Percentiles rank a stretch among this genome's conserved stretches.
Evolutionary conservation across 2,797 vertebrate genomes (phyloP).

Genomic region (Cyprinella venusta): DNA sequence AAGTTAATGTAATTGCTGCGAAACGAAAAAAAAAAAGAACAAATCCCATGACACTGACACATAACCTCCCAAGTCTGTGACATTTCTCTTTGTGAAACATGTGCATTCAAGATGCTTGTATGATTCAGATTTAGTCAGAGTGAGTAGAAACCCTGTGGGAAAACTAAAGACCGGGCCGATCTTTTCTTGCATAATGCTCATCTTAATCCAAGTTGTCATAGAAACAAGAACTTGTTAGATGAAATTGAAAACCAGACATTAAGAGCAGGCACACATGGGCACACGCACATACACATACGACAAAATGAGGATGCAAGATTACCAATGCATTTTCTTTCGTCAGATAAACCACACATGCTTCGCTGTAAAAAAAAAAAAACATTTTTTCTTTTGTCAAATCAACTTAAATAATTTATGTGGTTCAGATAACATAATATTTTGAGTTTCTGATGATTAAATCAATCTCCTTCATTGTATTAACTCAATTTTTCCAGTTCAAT

Average conservation of each 20-base stretch:
- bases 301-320: slow-evolving; percentile 11
- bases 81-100: slow-evolving; percentile 12
- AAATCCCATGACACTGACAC: background rate
- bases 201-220: slow-evolving; percentile 44
- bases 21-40: background rate
- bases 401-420: too few relatives aligned
- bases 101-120: slow-evolving; percentile 22
- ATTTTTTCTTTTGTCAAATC: too few relatives aligned
- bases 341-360: background rate
- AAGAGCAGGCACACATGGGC: slow-evolving; percentile 6
- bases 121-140: slow-evolving; percentile 23
- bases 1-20: background rate
- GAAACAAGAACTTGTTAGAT: slow-evolving; percentile 45
- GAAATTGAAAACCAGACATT: slow-evolving; percentile 20
- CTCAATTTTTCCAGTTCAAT: too few relatives aligned
- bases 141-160: background rate
- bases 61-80: background rate
- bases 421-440: too few relatives aligned
- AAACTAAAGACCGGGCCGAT: slow-evolving; percentile 2
- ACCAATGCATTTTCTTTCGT: background rate
- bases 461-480: too few relatives aligned
- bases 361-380: too few relatives aligned
- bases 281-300: background rate
- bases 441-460: too few relatives aligned
- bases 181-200: slow-evolving; percentile 11